These are phyloP conservation scores for Idaea dimidiata DNA, from an alignment of 2,888 invertebrate species.

Conservation along the genomic window DNA sequence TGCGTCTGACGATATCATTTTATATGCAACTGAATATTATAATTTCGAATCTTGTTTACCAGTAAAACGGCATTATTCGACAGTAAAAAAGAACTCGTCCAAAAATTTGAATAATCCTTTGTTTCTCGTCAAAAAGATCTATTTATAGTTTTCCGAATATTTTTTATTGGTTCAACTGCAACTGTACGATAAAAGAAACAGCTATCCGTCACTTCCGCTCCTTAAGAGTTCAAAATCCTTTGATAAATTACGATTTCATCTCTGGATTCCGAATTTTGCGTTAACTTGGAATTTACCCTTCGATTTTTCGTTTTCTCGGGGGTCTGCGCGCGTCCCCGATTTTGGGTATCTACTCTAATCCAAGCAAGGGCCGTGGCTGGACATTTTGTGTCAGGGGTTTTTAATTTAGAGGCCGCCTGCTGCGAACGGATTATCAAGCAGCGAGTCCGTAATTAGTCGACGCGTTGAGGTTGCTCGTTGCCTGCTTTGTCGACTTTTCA, in stretches of 20 bases:
- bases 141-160: constrained; percentile 38
- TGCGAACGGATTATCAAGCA: constrained; percentile 73
- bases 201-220: constrained; percentile 64
- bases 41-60: neutral
- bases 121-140: constrained; percentile 33
- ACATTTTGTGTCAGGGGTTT: constrained; percentile 66
- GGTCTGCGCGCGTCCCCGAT: constrained; percentile 42
- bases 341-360: constrained; percentile 52
- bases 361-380: constrained; percentile 52
- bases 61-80: constrained; percentile 7
- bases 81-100: constrained; percentile 24
- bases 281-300: constrained; percentile 61
- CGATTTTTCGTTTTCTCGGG: constrained; percentile 40
- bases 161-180: constrained; percentile 53
- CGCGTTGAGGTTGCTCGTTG: constrained; percentile 51
- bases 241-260: constrained; percentile 80
- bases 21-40: neutral
- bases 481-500: constrained; percentile 47
- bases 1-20: neutral
- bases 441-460: constrained; percentile 71
- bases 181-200: constrained; percentile 57
- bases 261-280: constrained; percentile 66
- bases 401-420: constrained; percentile 77
- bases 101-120: constrained; percentile 28
- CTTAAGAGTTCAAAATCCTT: constrained; percentile 71